phyloP scores from a whole-genome alignment of 2,113 vertebrate species.

The Formicarius rufipectus region DNA sequence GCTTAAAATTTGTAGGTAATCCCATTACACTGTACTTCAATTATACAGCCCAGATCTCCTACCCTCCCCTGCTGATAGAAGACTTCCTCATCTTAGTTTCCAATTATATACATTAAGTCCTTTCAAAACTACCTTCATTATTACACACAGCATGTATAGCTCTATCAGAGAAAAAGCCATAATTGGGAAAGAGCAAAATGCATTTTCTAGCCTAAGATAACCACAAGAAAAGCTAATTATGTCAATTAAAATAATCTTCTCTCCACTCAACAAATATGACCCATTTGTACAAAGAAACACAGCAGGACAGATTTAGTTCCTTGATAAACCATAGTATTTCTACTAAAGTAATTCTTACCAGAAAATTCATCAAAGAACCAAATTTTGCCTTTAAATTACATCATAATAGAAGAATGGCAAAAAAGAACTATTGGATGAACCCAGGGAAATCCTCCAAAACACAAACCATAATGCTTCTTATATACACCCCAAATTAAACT shows the following conservation, averaged over 20 bases:
- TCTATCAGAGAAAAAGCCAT: constrained; percentile 6
- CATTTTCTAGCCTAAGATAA: constrained; percentile 49
- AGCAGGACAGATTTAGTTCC: not conserved
- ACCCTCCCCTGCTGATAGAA: constrained; percentile 49
- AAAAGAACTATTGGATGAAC: not conserved
- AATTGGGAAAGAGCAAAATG: constrained; percentile 29
- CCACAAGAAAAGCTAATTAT: constrained; percentile 63
- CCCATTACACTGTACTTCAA: constrained; percentile 59
- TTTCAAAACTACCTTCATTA: constrained; percentile 48
- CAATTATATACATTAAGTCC: constrained; percentile 54
- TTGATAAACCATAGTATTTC: not conserved
- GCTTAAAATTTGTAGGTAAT: constrained; percentile 59
- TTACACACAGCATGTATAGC: constrained; percentile 42
- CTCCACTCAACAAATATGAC: constrained; percentile 43
- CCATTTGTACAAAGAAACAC: constrained; percentile 32
- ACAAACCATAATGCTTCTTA: not conserved
- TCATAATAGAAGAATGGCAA: not conserved
- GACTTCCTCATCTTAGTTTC: constrained; percentile 31
- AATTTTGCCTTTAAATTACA: not conserved
- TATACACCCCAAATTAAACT: not conserved
- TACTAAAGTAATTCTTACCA: not conserved
- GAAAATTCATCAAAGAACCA: not conserved
- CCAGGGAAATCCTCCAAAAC: not conserved
- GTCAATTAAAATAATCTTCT: constrained; percentile 65
- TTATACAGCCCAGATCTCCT: constrained; percentile 24